These are phyloP conservation scores for honey bee (Apis mellifera) DNA, from an alignment of 1,140 invertebrate species.

Conservation along the genomic window Amel_HAv3.1 CM009941.2:1038501-1039000, in stretches of 20 bases:
- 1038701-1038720: too few species aligned
- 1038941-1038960: not conserved
- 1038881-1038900: not conserved
- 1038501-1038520: not conserved
- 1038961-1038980: too few species aligned
- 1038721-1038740: not conserved
- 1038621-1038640: not conserved
- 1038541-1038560: not conserved
- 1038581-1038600: constrained; percentile 14
- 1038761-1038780: constrained; percentile 17
- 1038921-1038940: not conserved
- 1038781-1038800: not conserved
- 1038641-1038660: too few species aligned
- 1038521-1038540: not conserved
- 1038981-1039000: too few species aligned
- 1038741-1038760: too few species aligned
- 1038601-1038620: too few species aligned
- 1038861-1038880: not conserved
- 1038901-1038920: not conserved
- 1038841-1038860: constrained; percentile 13
- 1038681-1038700: not conserved
- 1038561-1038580: not conserved
- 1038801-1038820: too few species aligned
- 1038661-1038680: not conserved
- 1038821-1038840: too few species aligned